These are phyloP conservation scores for Trachelipus rathkii DNA, from an alignment of 1,140 invertebrate species.

Conservation along the genomic window DNA sequence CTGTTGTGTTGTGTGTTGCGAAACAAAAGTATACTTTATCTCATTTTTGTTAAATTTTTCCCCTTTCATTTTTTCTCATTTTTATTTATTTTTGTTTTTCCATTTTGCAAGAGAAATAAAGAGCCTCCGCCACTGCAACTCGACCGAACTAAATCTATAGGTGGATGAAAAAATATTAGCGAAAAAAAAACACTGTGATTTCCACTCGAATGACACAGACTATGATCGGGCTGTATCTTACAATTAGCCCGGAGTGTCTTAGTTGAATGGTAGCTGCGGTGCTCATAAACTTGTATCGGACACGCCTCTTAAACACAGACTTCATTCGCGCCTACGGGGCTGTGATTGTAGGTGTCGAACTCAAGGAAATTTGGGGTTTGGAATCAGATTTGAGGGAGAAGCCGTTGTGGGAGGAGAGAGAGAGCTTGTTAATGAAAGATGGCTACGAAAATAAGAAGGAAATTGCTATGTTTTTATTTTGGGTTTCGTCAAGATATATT, in stretches of 20 bases:
- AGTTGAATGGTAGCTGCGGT: not conserved
- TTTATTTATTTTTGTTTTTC: too few species aligned
- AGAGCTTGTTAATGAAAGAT: not conserved
- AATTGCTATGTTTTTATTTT: too few species aligned
- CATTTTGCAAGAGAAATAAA: too few species aligned
- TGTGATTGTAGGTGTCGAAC: not conserved
- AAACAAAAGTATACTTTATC: too few species aligned
- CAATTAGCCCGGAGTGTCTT: not conserved
- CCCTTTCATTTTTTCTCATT: too few species aligned
- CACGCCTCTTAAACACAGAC: not conserved
- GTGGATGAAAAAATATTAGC: not conserved
- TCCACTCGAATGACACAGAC: not conserved
- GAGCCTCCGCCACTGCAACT: too few species aligned
- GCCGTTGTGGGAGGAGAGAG: not conserved
- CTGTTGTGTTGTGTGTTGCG: too few species aligned
- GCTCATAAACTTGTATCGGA: not conserved
- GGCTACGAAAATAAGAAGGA: not conserved
- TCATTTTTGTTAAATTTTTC: too few species aligned
- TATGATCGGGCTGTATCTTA: not conserved
- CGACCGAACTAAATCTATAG: not conserved
- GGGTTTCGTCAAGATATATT: too few species aligned
- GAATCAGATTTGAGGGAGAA: slow-evolving; percentile 3
- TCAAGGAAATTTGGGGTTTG: not conserved
- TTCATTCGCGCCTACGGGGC: not conserved
- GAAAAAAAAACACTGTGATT: not conserved